A percentile compares a stretch with the other conserved stretches of the same genome.
Evolutionary conservation across 1,140 invertebrate genomes (phyloP).

Genomic region (Drosophila lacteicornis): DNA sequence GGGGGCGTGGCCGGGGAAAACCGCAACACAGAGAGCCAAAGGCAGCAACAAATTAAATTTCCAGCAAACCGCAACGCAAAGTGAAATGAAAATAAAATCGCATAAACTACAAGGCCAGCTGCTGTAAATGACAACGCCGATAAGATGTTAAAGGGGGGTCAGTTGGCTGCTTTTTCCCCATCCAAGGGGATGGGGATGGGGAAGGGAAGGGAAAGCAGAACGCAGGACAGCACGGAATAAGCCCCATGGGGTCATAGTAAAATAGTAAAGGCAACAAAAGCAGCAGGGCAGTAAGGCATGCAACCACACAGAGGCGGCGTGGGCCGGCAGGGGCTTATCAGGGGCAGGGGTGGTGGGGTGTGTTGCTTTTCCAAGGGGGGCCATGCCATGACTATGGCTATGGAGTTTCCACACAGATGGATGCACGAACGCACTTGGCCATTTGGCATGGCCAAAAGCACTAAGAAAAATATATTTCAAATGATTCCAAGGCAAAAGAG

Average conservation of each 20-base stretch:
- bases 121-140: slow-evolving; percentile 68
- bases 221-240: slow-evolving; percentile 22
- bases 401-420: slow-evolving; percentile 37
- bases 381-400: slow-evolving; percentile 6
- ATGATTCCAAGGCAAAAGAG: no score
- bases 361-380: background rate
- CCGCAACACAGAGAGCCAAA: slow-evolving; percentile 37
- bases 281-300: slow-evolving; percentile 51
- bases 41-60: slow-evolving; percentile 66
- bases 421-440: slow-evolving; percentile 52
- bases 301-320: slow-evolving; percentile 43
- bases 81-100: slow-evolving; percentile 72
- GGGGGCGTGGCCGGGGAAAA: slow-evolving; percentile 12
- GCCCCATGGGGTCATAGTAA: slow-evolving; percentile 52
- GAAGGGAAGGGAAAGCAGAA: background rate
- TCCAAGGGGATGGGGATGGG: background rate
- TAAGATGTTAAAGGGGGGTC: slow-evolving; percentile 49
- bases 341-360: background rate
- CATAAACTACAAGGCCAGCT: slow-evolving; percentile 56
- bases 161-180: slow-evolving; percentile 4
- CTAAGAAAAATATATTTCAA: background rate
- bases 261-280: slow-evolving; percentile 29
- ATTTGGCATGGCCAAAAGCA: slow-evolving; percentile 26
- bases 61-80: slow-evolving; percentile 66
- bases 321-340: background rate